A percentile compares a stretch with the other conserved stretches of the same genome.
These are phyloP conservation scores for Steatornis caripensis DNA, from an alignment of 2,113 vertebrate genomes.

Conservation along the genomic window DNA sequence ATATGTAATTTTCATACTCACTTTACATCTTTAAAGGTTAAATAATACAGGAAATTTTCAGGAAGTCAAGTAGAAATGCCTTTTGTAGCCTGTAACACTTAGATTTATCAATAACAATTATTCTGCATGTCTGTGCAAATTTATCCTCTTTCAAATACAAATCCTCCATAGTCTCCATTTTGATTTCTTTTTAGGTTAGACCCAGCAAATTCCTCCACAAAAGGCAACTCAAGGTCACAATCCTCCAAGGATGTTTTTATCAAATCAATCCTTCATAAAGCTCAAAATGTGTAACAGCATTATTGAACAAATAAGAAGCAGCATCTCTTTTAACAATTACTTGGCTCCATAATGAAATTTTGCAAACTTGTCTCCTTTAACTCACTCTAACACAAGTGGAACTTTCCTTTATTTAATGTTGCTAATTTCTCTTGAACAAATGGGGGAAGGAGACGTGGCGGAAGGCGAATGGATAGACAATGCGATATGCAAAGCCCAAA, in stretches of 20 bases:
- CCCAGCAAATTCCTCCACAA: background rate
- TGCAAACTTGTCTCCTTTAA: slow-evolving; percentile 20
- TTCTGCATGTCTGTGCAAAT: background rate
- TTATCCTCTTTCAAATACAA: background rate
- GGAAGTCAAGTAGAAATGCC: background rate
- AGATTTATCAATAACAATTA: background rate
- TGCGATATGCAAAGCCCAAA: background rate
- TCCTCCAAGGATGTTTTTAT: slow-evolving; percentile 8
- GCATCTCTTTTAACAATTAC: slow-evolving; percentile 31
- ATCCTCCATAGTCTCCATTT: background rate
- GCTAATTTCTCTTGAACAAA: slow-evolving; percentile 9
- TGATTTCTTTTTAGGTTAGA: background rate
- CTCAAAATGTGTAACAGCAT: background rate
- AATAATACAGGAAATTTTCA: background rate
- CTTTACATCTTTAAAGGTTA: background rate
- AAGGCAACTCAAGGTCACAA: background rate
- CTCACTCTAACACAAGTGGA: slow-evolving; percentile 8
- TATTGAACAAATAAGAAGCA: slow-evolving; percentile 32
- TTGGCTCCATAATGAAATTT: slow-evolving; percentile 26
- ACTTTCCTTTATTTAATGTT: slow-evolving; percentile 49
- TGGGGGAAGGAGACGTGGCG: accelerated
- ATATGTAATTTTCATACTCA: background rate
- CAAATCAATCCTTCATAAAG: slow-evolving; percentile 21
- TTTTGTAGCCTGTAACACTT: background rate
- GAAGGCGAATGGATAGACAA: background rate